Base-by-base conservation (phyloP, 1,140 invertebrate genomes). In the Lamellibrachia luymesi region DNA sequence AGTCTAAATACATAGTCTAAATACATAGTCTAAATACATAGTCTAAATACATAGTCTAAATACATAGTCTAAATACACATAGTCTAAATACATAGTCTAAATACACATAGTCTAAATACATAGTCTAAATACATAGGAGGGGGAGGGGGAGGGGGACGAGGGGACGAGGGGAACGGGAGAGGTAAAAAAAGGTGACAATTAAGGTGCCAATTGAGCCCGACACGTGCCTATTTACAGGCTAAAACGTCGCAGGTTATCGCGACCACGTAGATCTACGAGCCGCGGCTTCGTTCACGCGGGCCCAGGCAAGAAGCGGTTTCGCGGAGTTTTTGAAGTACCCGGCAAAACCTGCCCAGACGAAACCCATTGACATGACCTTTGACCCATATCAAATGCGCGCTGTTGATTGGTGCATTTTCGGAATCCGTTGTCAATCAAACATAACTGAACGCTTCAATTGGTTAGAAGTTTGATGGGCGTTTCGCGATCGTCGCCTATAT, bases 241-340 rank as follows among this genome's bases (percentile, higher is more conserved):
- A 22, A 38, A 38, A 38, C 38, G 38, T 17, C 52, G 17, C 52
- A 56, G 64, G 13, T 22, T 22, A 80, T 22, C 13, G 25, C 64
- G 64, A 17, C 64, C 13, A 17, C 64, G 6, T 10, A 10, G 13
- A 17, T 80, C 52, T 56, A 56, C 64, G 64, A 17, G 64, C 17
- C 64, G 2, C 7, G 2, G 4, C 13, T 80, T 10, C 64, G 64
- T 80, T 80, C 25, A 80, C 64, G 64, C 64, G 64, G 64, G 64
- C 64, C 64, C 64, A 80, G 64, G 64, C 64, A 80, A 80, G 64
- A 80, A 80, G 64, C 64, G 64, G 64, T 80, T 80, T 80, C 64
- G 64, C 64, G 64, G 64, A 80, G 64, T 80, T 80, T 80, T 80
- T 80, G 64, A 80, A 80, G 64, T 80, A 80, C 8, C 38, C 64